These are phyloP conservation scores for Tribolium castaneum DNA, from an alignment of 1,140 invertebrate genomes.

Conservation along the genomic window DNA sequence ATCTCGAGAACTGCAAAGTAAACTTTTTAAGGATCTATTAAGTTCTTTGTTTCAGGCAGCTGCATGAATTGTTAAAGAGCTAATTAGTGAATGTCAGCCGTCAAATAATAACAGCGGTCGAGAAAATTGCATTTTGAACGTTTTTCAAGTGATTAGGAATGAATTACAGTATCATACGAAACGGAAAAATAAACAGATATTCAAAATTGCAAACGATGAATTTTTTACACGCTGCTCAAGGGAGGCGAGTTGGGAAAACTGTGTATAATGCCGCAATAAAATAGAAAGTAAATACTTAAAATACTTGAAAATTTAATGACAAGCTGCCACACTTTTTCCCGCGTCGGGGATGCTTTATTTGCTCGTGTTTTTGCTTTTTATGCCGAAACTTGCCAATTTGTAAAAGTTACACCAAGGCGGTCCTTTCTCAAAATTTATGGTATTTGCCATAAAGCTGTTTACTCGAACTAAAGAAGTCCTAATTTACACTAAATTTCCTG, in stretches of 20 bases:
- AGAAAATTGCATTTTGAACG: not conserved
- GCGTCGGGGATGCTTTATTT: not conserved
- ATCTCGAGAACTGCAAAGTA: not conserved
- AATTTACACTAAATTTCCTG: too few relatives aligned
- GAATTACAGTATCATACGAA: not conserved
- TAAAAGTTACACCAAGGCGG: too few relatives aligned
- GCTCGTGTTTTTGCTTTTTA: too few relatives aligned
- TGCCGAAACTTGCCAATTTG: too few relatives aligned
- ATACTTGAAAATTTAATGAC: not conserved
- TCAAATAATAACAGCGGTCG: not conserved
- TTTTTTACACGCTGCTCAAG: not conserved
- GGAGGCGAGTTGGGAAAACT: not conserved
- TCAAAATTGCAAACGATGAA: not conserved
- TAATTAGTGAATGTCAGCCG: constrained; percentile 19
- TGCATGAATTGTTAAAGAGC: not conserved
- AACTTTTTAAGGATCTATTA: constrained; percentile 18
- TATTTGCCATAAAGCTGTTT: too few relatives aligned
- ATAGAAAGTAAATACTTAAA: not conserved
- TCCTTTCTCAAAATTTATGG: too few relatives aligned
- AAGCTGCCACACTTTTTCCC: not conserved
- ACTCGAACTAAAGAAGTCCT: too few relatives aligned
- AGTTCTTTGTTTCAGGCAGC: not conserved
- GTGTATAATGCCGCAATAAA: not conserved
- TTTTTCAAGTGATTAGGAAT: not conserved
- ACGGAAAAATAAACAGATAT: not conserved